Percentiles rank a stretch among this genome's conserved stretches.
Evolutionary conservation across 2,113 vertebrate genomes (phyloP).

Genomic region (Spea bombifrons): DNA sequence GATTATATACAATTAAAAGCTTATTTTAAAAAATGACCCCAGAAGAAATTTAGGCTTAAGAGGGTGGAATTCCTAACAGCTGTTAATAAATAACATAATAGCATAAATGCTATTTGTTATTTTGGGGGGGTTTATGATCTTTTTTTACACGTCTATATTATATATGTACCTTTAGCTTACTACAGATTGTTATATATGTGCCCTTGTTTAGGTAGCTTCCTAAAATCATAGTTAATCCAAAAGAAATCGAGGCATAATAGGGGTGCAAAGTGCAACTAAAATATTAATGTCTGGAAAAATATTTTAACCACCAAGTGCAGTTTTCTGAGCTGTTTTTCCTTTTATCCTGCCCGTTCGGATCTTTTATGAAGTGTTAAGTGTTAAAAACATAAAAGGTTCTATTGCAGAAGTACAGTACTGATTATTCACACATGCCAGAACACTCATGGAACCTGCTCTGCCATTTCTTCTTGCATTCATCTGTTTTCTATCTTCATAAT

Average conservation of each 20-base stretch:
- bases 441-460: slow-evolving; percentile 60
- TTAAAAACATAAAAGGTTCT: slow-evolving; percentile 75
- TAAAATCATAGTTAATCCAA: slow-evolving; percentile 14
- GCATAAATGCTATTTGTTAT: too few species aligned
- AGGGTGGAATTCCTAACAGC: slow-evolving; percentile 2
- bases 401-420: slow-evolving; percentile 69
- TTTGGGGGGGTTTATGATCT: too few species aligned
- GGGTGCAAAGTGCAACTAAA: slow-evolving; percentile 6
- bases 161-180: too few species aligned
- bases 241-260: background rate
- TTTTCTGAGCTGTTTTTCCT: slow-evolving; percentile 60
- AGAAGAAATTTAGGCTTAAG: background rate
- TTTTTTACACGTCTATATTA: too few species aligned
- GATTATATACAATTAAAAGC: too few species aligned
- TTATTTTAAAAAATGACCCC: background rate
- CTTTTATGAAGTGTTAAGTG: slow-evolving; percentile 80
- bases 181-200: background rate
- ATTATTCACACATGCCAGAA: slow-evolving; percentile 74
- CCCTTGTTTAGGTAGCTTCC: slow-evolving; percentile 12
- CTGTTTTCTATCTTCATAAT: slow-evolving; percentile 76
- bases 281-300: slow-evolving; percentile 63
- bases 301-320: slow-evolving; percentile 55
- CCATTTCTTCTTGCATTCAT: slow-evolving; percentile 63
- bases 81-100: background rate
- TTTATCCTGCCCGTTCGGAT: slow-evolving; percentile 69